Evolutionary conservation across 2,888 invertebrate genomes (phyloP), one percentile per base, ranked within the genome.

Genomic region (Metacarcinus magister): DNA sequence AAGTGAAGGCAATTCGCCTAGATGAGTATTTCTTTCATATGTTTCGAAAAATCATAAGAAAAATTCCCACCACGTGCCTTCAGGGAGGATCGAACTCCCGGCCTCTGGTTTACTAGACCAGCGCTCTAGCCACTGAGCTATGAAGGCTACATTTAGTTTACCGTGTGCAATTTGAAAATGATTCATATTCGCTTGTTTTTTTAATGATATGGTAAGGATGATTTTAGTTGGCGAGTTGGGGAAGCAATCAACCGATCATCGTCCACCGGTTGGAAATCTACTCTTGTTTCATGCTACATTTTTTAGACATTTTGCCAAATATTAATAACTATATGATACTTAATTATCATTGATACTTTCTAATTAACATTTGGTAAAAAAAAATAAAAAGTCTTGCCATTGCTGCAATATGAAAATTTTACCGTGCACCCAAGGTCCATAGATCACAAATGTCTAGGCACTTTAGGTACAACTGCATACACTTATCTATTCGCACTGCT

Each of bases 91-190:
- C 96, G 96, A 96, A 96, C 96, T 96, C 96, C 96, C 96, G 96
- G 95, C 96, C 96, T 96, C 96, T 96, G 96, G 96, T 96, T 96
- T 96, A 96, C 96, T 95, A 96, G 96, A 96, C 96, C 96, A 96
- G 96, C 96, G 96, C 96, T 96, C 96, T 96, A 96, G 95, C 96
- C 96, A 96, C 96, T 96, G 96, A 96, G 96, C 96, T 96, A 96
- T 95, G 96, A 96, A 96, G 96, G 96, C 96, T 75, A n/a, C 10
- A 23, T 10, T 3, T 23, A 1, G 0, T 2, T 3, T n/a, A n/a
- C n/a, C 3, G 23, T 23, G 19, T 3, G 23, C 4, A 23, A 60
- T 60, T 60, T 19, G 10, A 60, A 23, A 23, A 19, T 60, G 23
- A 60, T 23, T 60, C 23, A 60, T 60, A 60, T 19, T 60, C 4